Conservation (phyloP, 2,888 invertebrate genomes). For the Patella depressa region DNA sequence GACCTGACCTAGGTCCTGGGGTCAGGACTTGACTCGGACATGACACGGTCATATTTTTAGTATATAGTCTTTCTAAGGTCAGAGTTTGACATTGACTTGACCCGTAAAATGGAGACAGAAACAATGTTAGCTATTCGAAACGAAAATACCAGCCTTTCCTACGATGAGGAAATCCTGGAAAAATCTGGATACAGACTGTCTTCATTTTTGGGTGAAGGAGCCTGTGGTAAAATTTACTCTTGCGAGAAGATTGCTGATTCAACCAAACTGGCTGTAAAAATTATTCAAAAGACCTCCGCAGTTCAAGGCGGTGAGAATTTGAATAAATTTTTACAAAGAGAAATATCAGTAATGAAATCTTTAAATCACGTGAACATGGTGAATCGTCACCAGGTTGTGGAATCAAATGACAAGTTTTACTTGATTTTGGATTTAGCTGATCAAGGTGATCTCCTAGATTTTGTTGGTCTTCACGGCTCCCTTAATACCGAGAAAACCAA, state of each 20-base stretch:
- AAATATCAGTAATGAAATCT: background rate
- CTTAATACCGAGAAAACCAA: constrained; percentile 8
- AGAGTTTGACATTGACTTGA: background rate
- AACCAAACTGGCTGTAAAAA: background rate
- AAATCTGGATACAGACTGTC: constrained; percentile 1
- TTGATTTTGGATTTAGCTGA: constrained; percentile 4
- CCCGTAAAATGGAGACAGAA: background rate
- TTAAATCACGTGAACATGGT: constrained; percentile 2
- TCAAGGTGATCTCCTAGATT: constrained; percentile 6
- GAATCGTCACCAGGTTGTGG: background rate
- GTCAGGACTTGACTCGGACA: background rate
- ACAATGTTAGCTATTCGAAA: background rate
- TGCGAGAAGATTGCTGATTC: constrained; percentile 1
- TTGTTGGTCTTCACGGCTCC: constrained; percentile 7
- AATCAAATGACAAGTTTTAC: background rate
- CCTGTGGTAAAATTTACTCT: constrained; percentile 6
- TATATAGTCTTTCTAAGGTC: background rate
- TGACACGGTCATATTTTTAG: background rate
- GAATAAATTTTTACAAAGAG: background rate
- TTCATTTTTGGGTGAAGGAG: constrained; percentile 2
- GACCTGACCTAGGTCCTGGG: background rate
- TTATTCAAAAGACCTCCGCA: background rate
- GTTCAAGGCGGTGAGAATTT: background rate
- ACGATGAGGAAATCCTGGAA: background rate
- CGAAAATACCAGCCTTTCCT: no score